Conservation (phyloP, 2,113 vertebrate species). For the Oreochromis spilurus region DNA sequence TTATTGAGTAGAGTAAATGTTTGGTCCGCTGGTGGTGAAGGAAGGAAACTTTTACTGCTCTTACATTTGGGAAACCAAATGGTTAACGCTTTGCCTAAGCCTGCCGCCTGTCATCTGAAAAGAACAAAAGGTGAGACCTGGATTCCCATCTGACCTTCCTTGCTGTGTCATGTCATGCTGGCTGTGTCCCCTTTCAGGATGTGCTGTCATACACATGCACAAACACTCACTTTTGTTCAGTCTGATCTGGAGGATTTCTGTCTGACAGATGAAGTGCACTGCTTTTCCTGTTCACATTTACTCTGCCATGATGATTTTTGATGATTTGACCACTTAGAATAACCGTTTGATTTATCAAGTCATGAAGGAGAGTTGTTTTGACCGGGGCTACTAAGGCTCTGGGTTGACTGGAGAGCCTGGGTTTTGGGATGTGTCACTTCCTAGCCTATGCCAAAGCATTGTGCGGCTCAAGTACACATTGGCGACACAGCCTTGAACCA, state of each 20-base stretch:
- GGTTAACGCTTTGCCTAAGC: not conserved
- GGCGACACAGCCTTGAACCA: slow-evolving; percentile 73
- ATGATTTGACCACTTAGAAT: not conserved
- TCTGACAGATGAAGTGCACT: not conserved
- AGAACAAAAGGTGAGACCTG: slow-evolving; percentile 47
- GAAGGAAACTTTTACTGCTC: not conserved
- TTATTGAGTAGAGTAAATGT: not conserved
- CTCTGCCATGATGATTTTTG: not conserved
- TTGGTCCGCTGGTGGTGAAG: not conserved
- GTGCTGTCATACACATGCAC: not conserved
- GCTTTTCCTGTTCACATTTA: not conserved
- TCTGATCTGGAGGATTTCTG: not conserved
- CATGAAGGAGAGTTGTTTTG: slow-evolving; percentile 3
- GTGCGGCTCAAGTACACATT: slow-evolving; percentile 59
- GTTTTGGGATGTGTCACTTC: slow-evolving; percentile 55
- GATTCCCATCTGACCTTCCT: slow-evolving; percentile 15
- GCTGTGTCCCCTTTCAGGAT: not conserved
- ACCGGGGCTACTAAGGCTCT: not conserved
- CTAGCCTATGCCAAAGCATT: slow-evolving; percentile 59
- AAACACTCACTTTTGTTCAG: not conserved
- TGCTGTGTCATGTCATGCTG: not conserved
- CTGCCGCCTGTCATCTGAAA: not conserved
- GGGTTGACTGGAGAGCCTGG: not conserved
- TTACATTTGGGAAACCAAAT: not conserved
- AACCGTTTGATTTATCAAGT: not conserved